phyloP scores from a whole-genome alignment of 2,888 invertebrate species.

The Apocheima hispidaria region DNA sequence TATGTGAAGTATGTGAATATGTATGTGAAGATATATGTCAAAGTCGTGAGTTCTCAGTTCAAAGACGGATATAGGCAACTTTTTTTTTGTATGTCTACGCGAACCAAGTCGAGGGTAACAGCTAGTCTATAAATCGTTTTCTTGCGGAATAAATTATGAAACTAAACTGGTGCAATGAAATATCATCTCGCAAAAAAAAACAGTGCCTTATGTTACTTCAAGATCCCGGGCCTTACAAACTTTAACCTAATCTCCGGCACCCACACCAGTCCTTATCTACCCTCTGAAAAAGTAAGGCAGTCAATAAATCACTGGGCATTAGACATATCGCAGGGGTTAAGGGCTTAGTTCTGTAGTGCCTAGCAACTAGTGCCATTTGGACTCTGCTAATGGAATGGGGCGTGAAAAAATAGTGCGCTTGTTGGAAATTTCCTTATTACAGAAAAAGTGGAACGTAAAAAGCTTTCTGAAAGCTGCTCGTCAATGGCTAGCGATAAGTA shows the following conservation, averaged over 20 bases:
- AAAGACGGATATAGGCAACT: no score
- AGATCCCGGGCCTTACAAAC: constrained; percentile 40
- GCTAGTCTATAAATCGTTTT: no score
- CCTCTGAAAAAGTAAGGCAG: constrained; percentile 69
- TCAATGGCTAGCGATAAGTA: no score
- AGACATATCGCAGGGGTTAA: constrained; percentile 66
- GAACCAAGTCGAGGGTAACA: no score
- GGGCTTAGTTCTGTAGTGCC: constrained; percentile 46
- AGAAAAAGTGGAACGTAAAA: background rate
- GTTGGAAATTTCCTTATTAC: constrained; percentile 11
- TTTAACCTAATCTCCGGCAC: constrained; percentile 45
- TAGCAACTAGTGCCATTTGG: constrained; percentile 43
- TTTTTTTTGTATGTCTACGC: no score
- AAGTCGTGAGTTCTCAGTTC: no score
- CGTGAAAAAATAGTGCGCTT: constrained; percentile 30
- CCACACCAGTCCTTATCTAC: constrained; percentile 53
- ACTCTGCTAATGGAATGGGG: constrained; percentile 45
- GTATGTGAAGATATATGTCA: no score
- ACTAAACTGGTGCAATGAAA: no score
- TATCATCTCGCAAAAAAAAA: no score
- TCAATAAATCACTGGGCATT: constrained; percentile 79
- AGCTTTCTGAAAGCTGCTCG: background rate
- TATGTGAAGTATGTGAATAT: no score
- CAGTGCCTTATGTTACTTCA: background rate
- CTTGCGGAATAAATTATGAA: no score